These are phyloP conservation scores for Cuculus canorus DNA, from an alignment of 2,797 vertebrate species.

Conservation along the genomic window DNA sequence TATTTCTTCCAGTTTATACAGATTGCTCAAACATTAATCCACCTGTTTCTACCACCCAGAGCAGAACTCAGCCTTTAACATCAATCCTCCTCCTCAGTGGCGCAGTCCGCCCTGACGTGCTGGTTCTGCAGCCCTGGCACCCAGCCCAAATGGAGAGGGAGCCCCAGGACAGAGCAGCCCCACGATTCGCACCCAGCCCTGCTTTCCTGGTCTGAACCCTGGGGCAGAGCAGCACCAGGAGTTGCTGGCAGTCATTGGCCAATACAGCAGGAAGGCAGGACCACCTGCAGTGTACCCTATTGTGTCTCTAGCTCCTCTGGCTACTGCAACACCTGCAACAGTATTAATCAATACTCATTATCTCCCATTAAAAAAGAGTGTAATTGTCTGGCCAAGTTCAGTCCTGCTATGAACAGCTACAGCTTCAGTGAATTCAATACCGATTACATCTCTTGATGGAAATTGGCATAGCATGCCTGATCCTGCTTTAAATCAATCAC, in stretches of 20 bases:
- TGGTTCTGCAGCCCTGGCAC: not conserved
- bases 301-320: not conserved
- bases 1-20: not conserved
- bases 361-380: not conserved
- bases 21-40: not conserved
- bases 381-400: not conserved
- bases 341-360: not conserved
- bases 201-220: not conserved
- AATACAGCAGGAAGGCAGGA: not conserved
- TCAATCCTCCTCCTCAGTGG: not conserved
- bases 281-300: fast-evolving
- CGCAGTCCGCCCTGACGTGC: fast-evolving
- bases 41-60: not conserved
- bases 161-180: not conserved
- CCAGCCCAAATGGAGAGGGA: fast-evolving
- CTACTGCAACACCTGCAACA: not conserved
- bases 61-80: not conserved
- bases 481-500: not conserved
- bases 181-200: not conserved
- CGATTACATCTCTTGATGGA: not conserved
- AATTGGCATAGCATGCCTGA: not conserved
- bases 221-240: not conserved
- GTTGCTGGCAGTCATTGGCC: fast-evolving
- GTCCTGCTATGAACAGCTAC: not conserved
- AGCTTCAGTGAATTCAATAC: not conserved